A percentile compares a stretch with the other conserved stretches of the same genome.
Evolutionary conservation across 2,797 vertebrate genomes (phyloP).

Genomic region (Streptopelia turtur): DNA sequence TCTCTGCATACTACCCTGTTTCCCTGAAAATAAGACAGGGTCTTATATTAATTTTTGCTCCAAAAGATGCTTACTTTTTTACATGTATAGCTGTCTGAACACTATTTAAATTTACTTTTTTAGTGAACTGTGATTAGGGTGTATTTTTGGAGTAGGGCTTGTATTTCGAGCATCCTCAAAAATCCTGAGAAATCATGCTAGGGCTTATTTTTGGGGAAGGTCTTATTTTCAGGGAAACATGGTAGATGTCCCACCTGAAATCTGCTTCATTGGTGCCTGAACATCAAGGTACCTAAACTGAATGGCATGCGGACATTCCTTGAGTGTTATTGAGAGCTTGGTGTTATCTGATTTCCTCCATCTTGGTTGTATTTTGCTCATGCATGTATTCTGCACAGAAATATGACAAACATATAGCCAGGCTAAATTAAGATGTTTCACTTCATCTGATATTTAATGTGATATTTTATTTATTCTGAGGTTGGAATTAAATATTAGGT

Average conservation of each 20-base stretch:
- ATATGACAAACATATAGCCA: background rate
- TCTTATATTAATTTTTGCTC: no score
- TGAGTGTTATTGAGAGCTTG: background rate
- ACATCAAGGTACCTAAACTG: background rate
- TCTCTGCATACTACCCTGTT: background rate
- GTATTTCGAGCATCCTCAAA: no score
- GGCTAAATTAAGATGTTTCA: background rate
- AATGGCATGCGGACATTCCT: background rate
- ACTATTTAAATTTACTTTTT: no score
- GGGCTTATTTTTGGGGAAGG: no score
- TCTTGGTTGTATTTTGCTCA: background rate
- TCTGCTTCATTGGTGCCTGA: background rate
- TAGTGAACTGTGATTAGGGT: no score
- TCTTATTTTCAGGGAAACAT: no score
- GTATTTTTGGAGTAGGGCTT: no score
- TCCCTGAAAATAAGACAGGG: no score
- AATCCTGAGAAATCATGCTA: no score
- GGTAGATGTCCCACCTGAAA: background rate
- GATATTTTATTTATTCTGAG: background rate
- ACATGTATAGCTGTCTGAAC: no score
- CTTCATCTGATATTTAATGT: slow-evolving; percentile 12
- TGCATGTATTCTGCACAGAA: background rate
- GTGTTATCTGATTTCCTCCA: background rate
- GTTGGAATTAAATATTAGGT: background rate
- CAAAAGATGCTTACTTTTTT: no score